phyloP scores from a whole-genome alignment of 2,113 vertebrate genomes.

The Elephas maximus region DNA sequence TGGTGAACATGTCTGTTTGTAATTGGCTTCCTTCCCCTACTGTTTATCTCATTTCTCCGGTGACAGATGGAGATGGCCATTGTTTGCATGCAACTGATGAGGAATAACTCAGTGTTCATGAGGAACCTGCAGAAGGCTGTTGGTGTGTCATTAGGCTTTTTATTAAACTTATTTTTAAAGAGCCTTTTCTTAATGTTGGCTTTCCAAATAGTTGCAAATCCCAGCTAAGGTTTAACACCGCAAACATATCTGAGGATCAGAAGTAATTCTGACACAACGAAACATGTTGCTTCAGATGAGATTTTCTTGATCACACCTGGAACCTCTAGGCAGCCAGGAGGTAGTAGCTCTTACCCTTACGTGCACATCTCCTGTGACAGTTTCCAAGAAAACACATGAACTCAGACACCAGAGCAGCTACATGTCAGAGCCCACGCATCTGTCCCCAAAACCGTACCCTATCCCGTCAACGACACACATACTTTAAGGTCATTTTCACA shows the following conservation, averaged over 20 bases:
- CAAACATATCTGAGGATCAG: neutral
- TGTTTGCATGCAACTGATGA: neutral
- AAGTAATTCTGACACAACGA: neutral
- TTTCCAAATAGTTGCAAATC: neutral
- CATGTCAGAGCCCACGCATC: neutral
- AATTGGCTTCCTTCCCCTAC: neutral
- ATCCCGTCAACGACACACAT: neutral
- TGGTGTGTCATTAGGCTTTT: neutral
- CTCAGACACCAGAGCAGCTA: neutral
- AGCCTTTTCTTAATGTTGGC: neutral
- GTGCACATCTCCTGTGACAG: neutral
- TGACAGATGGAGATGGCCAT: constrained; percentile 1
- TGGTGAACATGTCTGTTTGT: neutral
- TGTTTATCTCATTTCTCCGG: constrained; percentile 55
- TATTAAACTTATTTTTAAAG: neutral
- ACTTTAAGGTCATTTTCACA: neutral
- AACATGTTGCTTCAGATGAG: neutral
- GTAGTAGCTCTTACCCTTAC: neutral
- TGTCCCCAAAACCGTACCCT: neutral
- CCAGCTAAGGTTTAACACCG: neutral
- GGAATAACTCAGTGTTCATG: neutral
- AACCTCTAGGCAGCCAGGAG: neutral
- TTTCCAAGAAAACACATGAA: constrained; percentile 19
- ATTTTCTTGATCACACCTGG: neutral
- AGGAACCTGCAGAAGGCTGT: neutral